These are phyloP conservation scores for Carassius gibelio DNA, from an alignment of 2,113 vertebrate genomes.

Conservation along the genomic window DNA sequence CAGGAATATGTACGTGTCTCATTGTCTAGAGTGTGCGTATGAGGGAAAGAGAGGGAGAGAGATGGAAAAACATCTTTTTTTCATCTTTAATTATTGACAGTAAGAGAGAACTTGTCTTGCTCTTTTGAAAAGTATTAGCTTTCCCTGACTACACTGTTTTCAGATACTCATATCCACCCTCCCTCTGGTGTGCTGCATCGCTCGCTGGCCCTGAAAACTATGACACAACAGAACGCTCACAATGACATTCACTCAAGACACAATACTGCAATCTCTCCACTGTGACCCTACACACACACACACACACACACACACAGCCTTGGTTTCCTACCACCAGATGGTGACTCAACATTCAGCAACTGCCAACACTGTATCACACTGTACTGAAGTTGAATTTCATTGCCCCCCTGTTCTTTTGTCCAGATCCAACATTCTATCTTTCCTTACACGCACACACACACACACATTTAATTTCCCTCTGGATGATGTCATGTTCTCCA, in stretches of 20 bases:
- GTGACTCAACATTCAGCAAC: slow-evolving; percentile 42
- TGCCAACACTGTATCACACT: slow-evolving; percentile 38
- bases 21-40: too few species aligned
- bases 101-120: not conserved
- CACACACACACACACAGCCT: not conserved
- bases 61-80: not conserved
- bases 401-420: not conserved
- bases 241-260: slow-evolving; percentile 39
- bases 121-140: not conserved
- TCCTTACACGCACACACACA: not conserved
- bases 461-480: slow-evolving; percentile 35
- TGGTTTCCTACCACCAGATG: slow-evolving; percentile 8
- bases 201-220: slow-evolving; percentile 25
- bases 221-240: slow-evolving; percentile 21
- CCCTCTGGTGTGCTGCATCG: slow-evolving; percentile 10
- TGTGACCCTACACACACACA: not conserved
- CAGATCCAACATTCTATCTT: slow-evolving; percentile 5
- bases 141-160: not conserved
- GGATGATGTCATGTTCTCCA: slow-evolving; percentile 35
- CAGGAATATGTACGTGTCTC: not conserved
- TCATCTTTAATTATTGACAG: not conserved
- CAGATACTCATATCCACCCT: not conserved
- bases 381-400: slow-evolving; percentile 37
- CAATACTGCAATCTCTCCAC: not conserved
- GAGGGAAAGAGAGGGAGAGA: not conserved